Base-by-base conservation (phyloP, 2,797 vertebrate species). In the Lepilemur ruficaudatus region DNA sequence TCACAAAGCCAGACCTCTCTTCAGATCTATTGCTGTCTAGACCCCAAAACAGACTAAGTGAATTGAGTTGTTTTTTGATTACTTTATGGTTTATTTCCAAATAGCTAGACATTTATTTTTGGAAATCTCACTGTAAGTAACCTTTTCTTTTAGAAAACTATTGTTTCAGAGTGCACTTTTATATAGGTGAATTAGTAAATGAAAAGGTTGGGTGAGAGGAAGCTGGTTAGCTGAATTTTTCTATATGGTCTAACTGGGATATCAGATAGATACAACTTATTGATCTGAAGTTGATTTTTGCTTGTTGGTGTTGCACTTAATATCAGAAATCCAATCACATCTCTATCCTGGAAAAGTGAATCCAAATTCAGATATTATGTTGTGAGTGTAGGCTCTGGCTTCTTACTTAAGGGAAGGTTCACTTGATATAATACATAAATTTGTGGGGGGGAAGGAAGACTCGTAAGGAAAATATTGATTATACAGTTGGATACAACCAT, bases 231-330 rank as follows among this genome's bases (percentile, higher is more conserved):
- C 46, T 91, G 59, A 25, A 63, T 43, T 93, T 94, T 88, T 89
- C 55, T 46, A 0, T 67, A 0, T 79, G n/a, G 78, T 82, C 17
- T 89, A 89, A 89, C 32, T 84, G 11, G 81, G 35, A 5, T 80
- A 8, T 82, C 57, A 85, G 80, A 48, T 76, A 35, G 22, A 48
- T 84, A n/a, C 18, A 86, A 23, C 48, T 50, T 95, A 4, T 85
- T 89, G 28, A 92, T 75, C 76, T 95, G 35, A 46, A 69, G 55
- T 79, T 94, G 41, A 52, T 87, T 65, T 91, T 92, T 86, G 75
- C 41, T 86, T 76, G 23, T 43, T 72, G 48, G 20, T 79, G 63
- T 32, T 93, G 2, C 59, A 80, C 89, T 59, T 89, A 82, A 78
- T 91, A 23, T 52, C 48, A 65, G 61, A 94, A 95, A 82, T 70